Evolutionary conservation across 2,797 vertebrate species (phyloP).

Genomic region (Centropyge bicolor): DNA sequence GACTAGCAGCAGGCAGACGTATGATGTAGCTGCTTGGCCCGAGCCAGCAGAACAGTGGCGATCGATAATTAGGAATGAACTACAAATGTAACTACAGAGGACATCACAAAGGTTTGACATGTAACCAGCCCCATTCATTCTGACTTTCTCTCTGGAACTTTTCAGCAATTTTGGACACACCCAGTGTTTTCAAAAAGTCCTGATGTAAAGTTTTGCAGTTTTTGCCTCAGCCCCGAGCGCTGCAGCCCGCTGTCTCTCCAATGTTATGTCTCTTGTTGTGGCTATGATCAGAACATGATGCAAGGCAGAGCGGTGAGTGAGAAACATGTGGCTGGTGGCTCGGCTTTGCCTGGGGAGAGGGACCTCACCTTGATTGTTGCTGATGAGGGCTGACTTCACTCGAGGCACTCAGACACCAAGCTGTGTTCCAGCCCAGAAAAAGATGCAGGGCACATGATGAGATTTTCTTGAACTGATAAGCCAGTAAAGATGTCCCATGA

Average conservation of each 20-base stretch:
- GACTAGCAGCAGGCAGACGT: constrained; percentile 55
- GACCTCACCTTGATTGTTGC: constrained; percentile 77
- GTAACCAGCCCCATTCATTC: neutral
- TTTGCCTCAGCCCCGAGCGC: constrained; percentile 71
- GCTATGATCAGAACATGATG: constrained; percentile 86
- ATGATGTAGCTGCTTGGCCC: constrained; percentile 52
- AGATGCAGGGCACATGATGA: constrained; percentile 39
- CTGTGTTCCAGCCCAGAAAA: constrained; percentile 11
- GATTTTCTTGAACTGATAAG: constrained; percentile 44
- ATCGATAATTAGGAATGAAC: constrained; percentile 56
- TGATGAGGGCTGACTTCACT: constrained; percentile 75
- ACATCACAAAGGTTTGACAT: constrained; percentile 20
- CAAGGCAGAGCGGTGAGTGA: constrained; percentile 78
- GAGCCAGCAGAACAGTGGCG: neutral
- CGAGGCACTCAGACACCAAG: constrained; percentile 48
- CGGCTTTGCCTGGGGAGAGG: constrained; percentile 59
- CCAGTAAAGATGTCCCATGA: constrained; percentile 29
- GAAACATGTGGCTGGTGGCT: constrained; percentile 82
- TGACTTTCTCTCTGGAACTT: constrained; percentile 25
- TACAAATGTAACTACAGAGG: constrained; percentile 33
- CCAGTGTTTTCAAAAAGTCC: constrained; percentile 47
- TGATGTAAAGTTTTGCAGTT: constrained; percentile 80
- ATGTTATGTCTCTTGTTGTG: constrained; percentile 80
- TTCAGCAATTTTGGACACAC: constrained; percentile 50
- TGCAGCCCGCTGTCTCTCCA: constrained; percentile 62